Percentiles rank a stretch among this genome's conserved stretches.
These are phyloP conservation scores for Umimayanthus chanpuru DNA, from an alignment of 92 coral and sea anemone species.

Conservation along the genomic window DNA sequence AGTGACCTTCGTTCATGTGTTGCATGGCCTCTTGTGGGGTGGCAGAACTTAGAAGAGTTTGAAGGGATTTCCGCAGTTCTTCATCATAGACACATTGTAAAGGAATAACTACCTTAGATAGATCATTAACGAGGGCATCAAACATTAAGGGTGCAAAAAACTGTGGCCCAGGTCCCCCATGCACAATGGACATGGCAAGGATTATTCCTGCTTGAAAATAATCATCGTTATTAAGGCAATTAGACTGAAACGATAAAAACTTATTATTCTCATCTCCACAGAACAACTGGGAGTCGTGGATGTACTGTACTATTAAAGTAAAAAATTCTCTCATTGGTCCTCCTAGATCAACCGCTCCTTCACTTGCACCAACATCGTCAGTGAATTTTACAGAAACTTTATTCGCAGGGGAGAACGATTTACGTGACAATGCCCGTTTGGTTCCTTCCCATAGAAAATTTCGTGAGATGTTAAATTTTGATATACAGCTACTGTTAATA, in stretches of 20 bases:
- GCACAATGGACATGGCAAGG: slow-evolving; percentile 44
- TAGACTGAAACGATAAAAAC: slow-evolving; percentile 7
- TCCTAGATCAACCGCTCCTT: slow-evolving; percentile 52
- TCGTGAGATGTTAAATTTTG: slow-evolving; percentile 49
- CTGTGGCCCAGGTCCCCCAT: slow-evolving; percentile 30
- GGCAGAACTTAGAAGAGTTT: slow-evolving; percentile 8
- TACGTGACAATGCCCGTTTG: slow-evolving; percentile 43
- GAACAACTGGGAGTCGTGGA: slow-evolving; percentile 44
- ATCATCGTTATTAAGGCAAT: neutral
- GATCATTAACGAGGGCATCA: slow-evolving; percentile 1
- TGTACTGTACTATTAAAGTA: slow-evolving; percentile 27
- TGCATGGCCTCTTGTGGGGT: slow-evolving; percentile 28
- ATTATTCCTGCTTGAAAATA: neutral
- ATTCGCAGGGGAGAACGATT: slow-evolving; percentile 49
- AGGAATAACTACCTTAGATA: neutral
- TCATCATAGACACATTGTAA: slow-evolving; percentile 18
- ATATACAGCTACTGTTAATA: slow-evolving; percentile 40
- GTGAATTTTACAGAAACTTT: slow-evolving; percentile 59
- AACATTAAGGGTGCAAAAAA: slow-evolving; percentile 11
- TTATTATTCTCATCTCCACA: slow-evolving; percentile 33
- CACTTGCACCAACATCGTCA: slow-evolving; percentile 49
- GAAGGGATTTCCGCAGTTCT: neutral
- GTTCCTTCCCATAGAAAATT: slow-evolving; percentile 49
- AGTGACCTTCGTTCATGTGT: slow-evolving; percentile 20
- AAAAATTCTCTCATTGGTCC: slow-evolving; percentile 57